Base-by-base conservation (phyloP, 2,113 vertebrate species). In the Lagopus muta region DNA sequence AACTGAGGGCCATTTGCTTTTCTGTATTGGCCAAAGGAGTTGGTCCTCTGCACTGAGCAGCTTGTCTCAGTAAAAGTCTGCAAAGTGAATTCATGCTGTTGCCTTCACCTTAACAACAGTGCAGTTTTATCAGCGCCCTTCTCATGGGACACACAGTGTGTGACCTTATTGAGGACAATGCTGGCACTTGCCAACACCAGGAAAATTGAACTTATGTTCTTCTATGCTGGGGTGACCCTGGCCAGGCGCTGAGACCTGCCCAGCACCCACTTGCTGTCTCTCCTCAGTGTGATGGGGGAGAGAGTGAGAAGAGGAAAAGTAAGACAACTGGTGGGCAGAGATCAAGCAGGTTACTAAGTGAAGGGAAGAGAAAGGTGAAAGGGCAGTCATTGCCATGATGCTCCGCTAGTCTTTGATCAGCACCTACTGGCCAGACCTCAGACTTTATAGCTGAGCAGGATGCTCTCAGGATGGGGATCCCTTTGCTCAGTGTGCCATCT, bases 261-360 rank as follows among this genome's bases (percentile, higher is more conserved):
- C 83, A 52, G 11, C 0, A 0, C 55, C 80, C 4, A 6, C 18
- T 79, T 27, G 2, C 38, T 93, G 32, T 2, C 3, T 66, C 28
- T 13, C 19, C 73, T 82, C 50, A 50, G 27, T 0, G 1, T 15
- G 34, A 57, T 24, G 0, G 1, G 30, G 24, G 18, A 47, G 19
- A 22, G 16, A 47, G 75, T 10, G 0, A 0, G 24, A 32, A 65
- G 76, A 70, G 21, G 28, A 32, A 65, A 86, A 65, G 18, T 50
- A 43, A 47, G 43, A 72, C 93, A 91, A 52, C 17, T 86, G 25
- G 22, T n/a, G n/a, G 10, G 13, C 2, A 71, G 70, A 78, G n/a
- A 43, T 36, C 73, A 86, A 21, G n/a, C 30, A 50, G 22, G 65
- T 88, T 25, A 76, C 43, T 52, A 73, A 92, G 14, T 34, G 40